phyloP scores from a whole-genome alignment of 2,888 invertebrate species.

The Euproctis similis region DNA sequence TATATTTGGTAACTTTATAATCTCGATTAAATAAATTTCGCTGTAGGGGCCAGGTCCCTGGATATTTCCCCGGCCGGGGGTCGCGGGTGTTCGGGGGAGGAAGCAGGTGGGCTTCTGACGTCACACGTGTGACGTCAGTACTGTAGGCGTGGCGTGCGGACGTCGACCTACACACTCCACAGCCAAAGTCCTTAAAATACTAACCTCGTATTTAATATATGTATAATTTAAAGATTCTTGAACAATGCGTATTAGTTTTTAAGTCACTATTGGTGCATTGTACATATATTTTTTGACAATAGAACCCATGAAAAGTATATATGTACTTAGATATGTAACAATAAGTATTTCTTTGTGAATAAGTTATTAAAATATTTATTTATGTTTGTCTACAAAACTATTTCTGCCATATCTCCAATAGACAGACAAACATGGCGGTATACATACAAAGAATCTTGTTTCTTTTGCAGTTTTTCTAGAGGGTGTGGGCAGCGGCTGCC shows the following conservation, averaged over 20 bases:
- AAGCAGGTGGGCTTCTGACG: conserved; percentile 54
- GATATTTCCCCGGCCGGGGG: conserved; percentile 28
- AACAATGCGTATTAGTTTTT: conserved; percentile 9
- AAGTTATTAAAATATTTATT: no score
- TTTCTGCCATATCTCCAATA: no score
- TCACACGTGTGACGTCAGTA: conserved; percentile 62
- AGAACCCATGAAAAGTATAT: no score
- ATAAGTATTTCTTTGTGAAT: no score
- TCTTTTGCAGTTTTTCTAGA: no score
- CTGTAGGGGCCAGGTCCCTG: conserved; percentile 33
- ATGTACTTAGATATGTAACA: no score
- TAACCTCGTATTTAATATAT: conserved; percentile 13
- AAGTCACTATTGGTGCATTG: conserved; percentile 7
- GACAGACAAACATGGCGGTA: no score
- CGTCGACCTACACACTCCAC: conserved; percentile 42
- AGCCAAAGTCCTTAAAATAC: conserved; percentile 22
- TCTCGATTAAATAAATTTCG: conserved; percentile 37
- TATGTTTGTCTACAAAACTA: no score
- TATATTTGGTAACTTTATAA: conserved; percentile 21
- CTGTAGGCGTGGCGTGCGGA: conserved; percentile 50
- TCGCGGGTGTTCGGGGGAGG: conserved; percentile 27
- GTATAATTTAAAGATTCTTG: conserved; percentile 15
- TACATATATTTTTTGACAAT: no score
- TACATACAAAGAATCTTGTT: no score
- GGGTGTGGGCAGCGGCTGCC: no score